phyloP scores from a whole-genome alignment of 1,140 invertebrate species.

The Hypothenemus hampei region DNA sequence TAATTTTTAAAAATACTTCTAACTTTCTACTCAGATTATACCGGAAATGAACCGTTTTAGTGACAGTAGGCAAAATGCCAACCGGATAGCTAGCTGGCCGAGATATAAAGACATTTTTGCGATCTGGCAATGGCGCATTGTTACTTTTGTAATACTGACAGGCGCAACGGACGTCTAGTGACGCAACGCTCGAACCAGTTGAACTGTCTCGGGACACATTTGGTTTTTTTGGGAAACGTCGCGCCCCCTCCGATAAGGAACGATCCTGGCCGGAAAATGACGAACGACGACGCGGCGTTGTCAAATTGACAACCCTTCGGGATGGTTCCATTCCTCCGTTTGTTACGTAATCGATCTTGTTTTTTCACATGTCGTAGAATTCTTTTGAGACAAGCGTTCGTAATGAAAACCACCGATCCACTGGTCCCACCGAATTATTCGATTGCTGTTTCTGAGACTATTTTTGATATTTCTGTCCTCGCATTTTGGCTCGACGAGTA shows the following conservation, averaged over 20 bases:
- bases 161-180: constrained; percentile 72
- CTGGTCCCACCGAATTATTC: too few relatives aligned
- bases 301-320: too few relatives aligned
- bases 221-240: constrained; percentile 48
- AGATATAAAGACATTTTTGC: constrained; percentile 17
- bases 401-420: too few relatives aligned
- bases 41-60: constrained; percentile 22
- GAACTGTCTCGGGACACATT: constrained; percentile 53
- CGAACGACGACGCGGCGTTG: constrained; percentile 8
- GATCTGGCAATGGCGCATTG: constrained; percentile 64
- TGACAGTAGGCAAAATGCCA: background rate
- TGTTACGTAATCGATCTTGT: too few relatives aligned
- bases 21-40: too few relatives aligned
- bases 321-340: constrained; percentile 13
- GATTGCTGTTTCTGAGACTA: too few relatives aligned
- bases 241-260: constrained; percentile 59
- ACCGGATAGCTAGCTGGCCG: constrained; percentile 27
- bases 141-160: constrained; percentile 78
- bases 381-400: too few relatives aligned
- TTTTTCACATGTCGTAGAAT: too few relatives aligned
- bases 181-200: constrained; percentile 60
- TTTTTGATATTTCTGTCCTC: too few relatives aligned
- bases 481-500: too few relatives aligned
- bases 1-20: too few relatives aligned
- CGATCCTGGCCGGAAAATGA: constrained; percentile 39